Conservation (phyloP, 2,113 vertebrate genomes). For the Piaya cayana region DNA sequence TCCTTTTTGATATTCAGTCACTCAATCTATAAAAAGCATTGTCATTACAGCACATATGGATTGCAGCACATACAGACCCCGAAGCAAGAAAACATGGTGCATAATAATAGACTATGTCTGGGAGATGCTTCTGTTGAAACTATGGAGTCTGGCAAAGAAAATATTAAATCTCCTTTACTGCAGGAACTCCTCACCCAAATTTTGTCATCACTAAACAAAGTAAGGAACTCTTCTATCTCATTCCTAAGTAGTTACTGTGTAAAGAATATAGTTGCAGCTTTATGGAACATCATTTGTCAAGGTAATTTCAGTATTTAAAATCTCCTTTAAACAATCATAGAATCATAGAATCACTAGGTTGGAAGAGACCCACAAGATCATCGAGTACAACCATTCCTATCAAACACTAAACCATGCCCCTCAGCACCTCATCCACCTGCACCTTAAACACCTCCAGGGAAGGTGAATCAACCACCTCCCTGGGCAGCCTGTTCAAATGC, state of each 20-base stretch:
- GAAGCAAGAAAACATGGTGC: not conserved
- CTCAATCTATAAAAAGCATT: constrained; percentile 27
- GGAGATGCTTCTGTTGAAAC: not conserved
- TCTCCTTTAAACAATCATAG: not conserved
- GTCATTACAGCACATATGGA: constrained; percentile 18
- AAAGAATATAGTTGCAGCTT: not conserved
- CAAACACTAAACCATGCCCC: no score
- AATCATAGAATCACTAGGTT: no score
- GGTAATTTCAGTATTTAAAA: not conserved
- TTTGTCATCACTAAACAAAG: not conserved
- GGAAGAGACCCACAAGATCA: no score
- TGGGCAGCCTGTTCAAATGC: no score
- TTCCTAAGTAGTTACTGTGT: not conserved
- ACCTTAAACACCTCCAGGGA: no score
- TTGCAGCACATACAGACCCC: not conserved
- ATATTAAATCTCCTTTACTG: not conserved
- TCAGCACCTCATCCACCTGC: no score
- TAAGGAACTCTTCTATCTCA: not conserved
- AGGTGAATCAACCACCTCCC: no score
- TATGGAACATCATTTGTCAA: not conserved
- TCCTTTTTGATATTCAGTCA: not conserved
- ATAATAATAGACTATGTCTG: not conserved
- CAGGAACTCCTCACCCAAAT: not conserved
- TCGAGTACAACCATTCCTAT: no score
- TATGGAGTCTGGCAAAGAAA: not conserved